A percentile compares a stretch with the other conserved stretches of the same genome.
Conservation (phyloP, 2,797 vertebrate genomes). For the Gobionotothen gibberifrons region DNA sequence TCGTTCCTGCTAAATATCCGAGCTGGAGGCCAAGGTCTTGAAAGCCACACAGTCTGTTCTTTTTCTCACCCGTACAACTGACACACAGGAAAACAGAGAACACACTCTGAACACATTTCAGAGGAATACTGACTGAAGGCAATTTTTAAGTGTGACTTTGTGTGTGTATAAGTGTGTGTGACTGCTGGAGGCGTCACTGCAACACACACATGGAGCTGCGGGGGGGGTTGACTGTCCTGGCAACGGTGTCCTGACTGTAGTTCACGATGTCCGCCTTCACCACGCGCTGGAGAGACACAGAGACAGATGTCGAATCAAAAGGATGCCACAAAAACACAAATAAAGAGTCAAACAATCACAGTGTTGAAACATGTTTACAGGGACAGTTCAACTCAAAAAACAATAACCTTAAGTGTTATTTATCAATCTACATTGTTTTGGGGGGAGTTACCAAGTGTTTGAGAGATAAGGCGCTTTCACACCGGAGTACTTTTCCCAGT, state of each 20-base stretch:
- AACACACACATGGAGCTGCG: slow-evolving; percentile 97
- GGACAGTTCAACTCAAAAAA: too few relatives aligned
- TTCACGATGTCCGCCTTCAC: slow-evolving; percentile 99
- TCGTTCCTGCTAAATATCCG: slow-evolving; percentile 49
- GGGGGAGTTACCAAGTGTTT: too few relatives aligned
- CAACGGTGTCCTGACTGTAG: slow-evolving; percentile 96
- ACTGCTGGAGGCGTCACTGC: slow-evolving; percentile 85
- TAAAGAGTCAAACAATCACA: background rate
- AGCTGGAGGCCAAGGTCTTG: slow-evolving; percentile 53
- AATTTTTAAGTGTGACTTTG: slow-evolving; percentile 26
- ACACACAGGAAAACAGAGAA: slow-evolving; percentile 56
- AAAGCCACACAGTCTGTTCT: slow-evolving; percentile 59
- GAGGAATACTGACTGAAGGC: slow-evolving; percentile 75
- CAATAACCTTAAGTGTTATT: too few relatives aligned
- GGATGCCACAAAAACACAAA: background rate
- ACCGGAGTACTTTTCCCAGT: too few relatives aligned
- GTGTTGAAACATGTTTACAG: background rate
- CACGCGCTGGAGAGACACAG: slow-evolving; percentile 85
- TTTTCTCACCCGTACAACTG: slow-evolving; percentile 41
- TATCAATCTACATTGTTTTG: too few relatives aligned
- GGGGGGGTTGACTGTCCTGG: slow-evolving; percentile 90
- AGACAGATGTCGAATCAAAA: slow-evolving; percentile 19
- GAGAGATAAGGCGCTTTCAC: too few relatives aligned
- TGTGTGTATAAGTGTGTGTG: slow-evolving; percentile 20
- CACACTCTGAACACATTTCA: slow-evolving; percentile 37